Evolutionary conservation across 2,888 invertebrate genomes (phyloP), one percentile per base, ranked within the genome.

Genomic region (Cosmia pyralina): DNA sequence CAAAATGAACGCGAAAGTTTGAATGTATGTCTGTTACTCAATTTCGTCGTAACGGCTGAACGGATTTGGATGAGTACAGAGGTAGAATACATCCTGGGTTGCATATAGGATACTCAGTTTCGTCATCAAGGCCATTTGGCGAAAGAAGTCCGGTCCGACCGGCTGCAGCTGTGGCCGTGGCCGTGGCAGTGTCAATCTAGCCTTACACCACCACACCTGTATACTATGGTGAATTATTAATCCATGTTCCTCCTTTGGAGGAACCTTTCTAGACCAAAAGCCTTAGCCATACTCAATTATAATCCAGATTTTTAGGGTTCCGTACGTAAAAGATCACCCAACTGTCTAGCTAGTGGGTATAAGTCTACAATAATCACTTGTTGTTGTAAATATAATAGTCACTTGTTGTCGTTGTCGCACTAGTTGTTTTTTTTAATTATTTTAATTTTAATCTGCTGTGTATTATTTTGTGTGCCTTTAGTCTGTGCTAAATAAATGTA

Each of bases 41-140:
- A 80, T 67, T n/a, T 60, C 50, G 52, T 75, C 65, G 72, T 75
- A 57, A 77, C 44, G 34, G 69, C 38, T 58, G 68, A 81, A 70
- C 58, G 72, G 52, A 69, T 77, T 77, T 77, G 63, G 55, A 69
- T 66, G 64, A 75, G 69, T 79, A 74, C 46, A 66, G 59, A 57
- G 46, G 67, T 62, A 46, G 58, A 67, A 67, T 48, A 60, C 64
- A 70, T 79, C 80, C 79, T 75, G 69, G 59, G 34, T 79, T 79
- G 60, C 63, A n/a, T n/a, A 79, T 55, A 65, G 53, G 55, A 65
- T 53, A 34, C 58, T 19, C 7, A 44, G 19, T 79, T 59, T 75
- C 67, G 55, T 59, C 58, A 79, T 69, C n/a, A 62, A 53, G 11
- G 44, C 44, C 11, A 22, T 48, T 60, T 41, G 34, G 22, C 48